Percentiles rank a stretch among this genome's conserved stretches.
Conservation (phyloP, 2,888 invertebrate genomes). For the Sesia apiformis region DNA sequence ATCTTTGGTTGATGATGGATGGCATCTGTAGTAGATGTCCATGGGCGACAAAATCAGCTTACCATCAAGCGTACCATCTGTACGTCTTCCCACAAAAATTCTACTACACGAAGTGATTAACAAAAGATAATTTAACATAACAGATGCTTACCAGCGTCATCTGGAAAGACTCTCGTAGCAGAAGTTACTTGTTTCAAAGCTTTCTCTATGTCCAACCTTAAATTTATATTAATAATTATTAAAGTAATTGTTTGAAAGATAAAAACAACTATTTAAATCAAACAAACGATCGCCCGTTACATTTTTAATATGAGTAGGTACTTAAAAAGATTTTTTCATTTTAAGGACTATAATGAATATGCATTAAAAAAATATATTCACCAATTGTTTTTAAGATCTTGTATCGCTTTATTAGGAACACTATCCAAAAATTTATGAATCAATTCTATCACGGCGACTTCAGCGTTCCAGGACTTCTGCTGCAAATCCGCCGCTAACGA, state of each 20-base stretch:
- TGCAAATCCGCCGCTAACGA: constrained; percentile 48
- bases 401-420: constrained; percentile 72
- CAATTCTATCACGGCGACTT: constrained; percentile 84
- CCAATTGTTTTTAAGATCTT: constrained; percentile 77
- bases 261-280: not conserved
- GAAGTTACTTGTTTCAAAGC: constrained; percentile 76
- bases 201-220: constrained; percentile 74
- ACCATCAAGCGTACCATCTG: no score
- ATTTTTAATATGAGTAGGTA: not conserved
- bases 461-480: constrained; percentile 73
- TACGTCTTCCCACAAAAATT: no score
- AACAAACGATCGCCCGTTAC: not conserved
- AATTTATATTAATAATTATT: constrained; percentile 2
- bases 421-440: constrained; percentile 83
- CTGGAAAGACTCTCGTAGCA: constrained; percentile 69
- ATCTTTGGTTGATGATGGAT: no score
- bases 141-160: constrained; percentile 69
- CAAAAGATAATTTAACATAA: no score
- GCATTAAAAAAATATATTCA: constrained; percentile 12
- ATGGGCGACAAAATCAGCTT: no score
- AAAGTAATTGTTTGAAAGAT: not conserved
- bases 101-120: no score
- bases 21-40: no score
- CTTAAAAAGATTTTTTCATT: not conserved
- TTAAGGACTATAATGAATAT: no score